Evolutionary conservation across 2,888 invertebrate species (phyloP).

Genomic region (Nomada ruficornis): DNA sequence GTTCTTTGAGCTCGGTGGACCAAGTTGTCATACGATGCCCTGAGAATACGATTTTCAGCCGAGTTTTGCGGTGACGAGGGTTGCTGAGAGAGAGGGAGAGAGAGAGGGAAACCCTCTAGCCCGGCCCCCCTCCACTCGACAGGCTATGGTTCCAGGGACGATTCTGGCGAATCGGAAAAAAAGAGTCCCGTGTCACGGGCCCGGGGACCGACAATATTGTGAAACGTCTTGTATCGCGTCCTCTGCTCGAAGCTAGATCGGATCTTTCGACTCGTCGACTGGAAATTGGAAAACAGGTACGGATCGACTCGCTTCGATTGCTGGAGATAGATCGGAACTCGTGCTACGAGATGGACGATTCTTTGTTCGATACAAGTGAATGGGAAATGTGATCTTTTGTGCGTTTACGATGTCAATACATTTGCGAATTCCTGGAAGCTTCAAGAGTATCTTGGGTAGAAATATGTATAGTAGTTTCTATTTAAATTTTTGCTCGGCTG

Average conservation of each 20-base stretch:
- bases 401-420: background rate
- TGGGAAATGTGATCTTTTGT: slow-evolving; percentile 19
- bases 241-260: slow-evolving; percentile 5
- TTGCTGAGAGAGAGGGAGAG: slow-evolving; percentile 24
- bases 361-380: background rate
- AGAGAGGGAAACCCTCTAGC: background rate
- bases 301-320: background rate
- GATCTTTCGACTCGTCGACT: slow-evolving; percentile 18
- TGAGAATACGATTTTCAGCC: slow-evolving; percentile 82
- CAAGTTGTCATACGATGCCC: slow-evolving; percentile 83
- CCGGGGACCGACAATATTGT: slow-evolving; percentile 32
- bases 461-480: background rate
- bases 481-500: background rate
- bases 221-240: slow-evolving; percentile 23
- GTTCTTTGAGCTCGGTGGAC: slow-evolving; percentile 17
- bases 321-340: background rate
- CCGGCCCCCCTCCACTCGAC: background rate
- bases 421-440: slow-evolving; percentile 18
- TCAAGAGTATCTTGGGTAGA: background rate
- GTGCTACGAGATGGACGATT: background rate
- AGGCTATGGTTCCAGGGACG: background rate
- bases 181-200: background rate
- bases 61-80: slow-evolving; percentile 75
- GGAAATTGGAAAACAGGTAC: slow-evolving; percentile 31
- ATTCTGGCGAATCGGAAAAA: background rate